Conservation (phyloP, 2,888 invertebrate species). For the Phengaris arion region DNA sequence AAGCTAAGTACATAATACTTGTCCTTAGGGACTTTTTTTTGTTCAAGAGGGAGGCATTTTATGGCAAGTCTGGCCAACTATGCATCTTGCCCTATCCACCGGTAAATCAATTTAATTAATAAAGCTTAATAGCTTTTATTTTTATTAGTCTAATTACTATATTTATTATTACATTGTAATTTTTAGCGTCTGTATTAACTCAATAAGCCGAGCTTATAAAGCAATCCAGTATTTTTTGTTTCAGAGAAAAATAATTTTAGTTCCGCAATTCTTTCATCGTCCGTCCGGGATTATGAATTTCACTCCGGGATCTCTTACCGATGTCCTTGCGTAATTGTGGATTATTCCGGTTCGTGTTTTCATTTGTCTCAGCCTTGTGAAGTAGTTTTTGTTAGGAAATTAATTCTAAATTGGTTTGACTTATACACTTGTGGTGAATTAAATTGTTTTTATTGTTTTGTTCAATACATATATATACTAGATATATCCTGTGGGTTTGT, state of each 20-base stretch:
- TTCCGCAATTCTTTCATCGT: slow-evolving; percentile 20
- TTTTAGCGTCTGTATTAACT: neutral
- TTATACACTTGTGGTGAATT: neutral
- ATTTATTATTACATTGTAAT: too few relatives aligned
- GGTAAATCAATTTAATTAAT: too few relatives aligned
- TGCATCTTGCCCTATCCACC: too few relatives aligned
- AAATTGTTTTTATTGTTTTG: neutral
- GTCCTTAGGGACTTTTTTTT: too few relatives aligned
- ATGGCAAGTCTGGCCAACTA: too few relatives aligned
- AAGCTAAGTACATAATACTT: too few relatives aligned
- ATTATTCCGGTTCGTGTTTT: slow-evolving; percentile 67
- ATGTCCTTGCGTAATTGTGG: slow-evolving; percentile 75
- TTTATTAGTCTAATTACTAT: too few relatives aligned
- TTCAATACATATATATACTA: too few relatives aligned
- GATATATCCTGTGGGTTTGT: too few relatives aligned
- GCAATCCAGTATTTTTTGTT: neutral
- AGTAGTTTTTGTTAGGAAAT: slow-evolving; percentile 28
- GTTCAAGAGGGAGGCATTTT: too few relatives aligned
- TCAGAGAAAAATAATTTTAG: slow-evolving; percentile 24
- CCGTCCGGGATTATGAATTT: slow-evolving; percentile 65
- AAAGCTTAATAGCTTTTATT: too few relatives aligned
- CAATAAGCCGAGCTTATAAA: neutral
- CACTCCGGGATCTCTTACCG: slow-evolving; percentile 70
- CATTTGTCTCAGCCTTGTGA: slow-evolving; percentile 53
- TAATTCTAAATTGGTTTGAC: slow-evolving; percentile 33